Base-by-base conservation (phyloP, 2,113 vertebrate genomes). In the Motacilla alba region DNA sequence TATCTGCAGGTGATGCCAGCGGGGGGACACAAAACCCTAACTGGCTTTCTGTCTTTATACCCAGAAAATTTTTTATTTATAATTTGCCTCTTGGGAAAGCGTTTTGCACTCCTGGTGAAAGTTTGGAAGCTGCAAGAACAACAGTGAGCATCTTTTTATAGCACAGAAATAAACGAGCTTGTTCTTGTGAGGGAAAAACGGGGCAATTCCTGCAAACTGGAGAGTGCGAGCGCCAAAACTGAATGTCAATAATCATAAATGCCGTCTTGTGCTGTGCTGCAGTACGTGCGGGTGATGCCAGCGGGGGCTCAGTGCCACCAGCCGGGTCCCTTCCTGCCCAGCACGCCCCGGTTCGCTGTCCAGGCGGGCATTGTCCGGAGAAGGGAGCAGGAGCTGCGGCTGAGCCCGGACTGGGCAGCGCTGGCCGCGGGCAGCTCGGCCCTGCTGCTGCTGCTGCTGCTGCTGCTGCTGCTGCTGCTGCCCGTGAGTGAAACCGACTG, bases 321-420 rank as follows among this genome's bases (percentile, higher is more conserved):
- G 33, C 95, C 98, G 0, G 98, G 98, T 1, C 98, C 99, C 0
- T 99, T 99, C 94, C 98, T 98, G 55, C 97, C 98, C 88, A 96
- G 98, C 1, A 94, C 79, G 2, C 98, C 99, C 28, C 97, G 97
- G 74, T 94, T 98, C 3, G 82, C 98, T 39, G 98, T 98, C 16
- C 98, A 98, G 83, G 94, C 98, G 47, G 99, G 99, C 39, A 99
- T 99, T 7, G 97, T 93, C 20, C 97, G n/a, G n/a, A n/a, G n/a
- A n/a, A n/a, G n/a, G 69, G 97, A 84, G 3, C 91, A 63, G 60
- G 94, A 96, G 47, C 94, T 99, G 50, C 89, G 92, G 3, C 98
- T 99, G 87, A 97, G 96, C 28, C 97, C 98, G 0, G 98, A 99
- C 58, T 98, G 99, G 99, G 74, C 97, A 60, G 97, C 97, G 21